phyloP scores from a whole-genome alignment of 2,888 invertebrate species.

The Neria commutata region DNA sequence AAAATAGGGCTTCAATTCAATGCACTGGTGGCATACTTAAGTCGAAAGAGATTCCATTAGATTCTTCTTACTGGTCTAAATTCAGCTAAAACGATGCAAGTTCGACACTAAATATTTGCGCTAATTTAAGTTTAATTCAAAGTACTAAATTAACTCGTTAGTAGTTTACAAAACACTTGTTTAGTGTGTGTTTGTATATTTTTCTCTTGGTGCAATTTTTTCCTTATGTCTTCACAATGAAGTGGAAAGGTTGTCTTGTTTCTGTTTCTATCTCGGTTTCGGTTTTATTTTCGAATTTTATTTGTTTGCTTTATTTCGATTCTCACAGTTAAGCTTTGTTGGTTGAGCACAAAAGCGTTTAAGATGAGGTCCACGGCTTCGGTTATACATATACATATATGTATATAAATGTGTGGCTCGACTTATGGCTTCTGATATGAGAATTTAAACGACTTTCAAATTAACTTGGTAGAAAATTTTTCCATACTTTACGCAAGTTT shows the following conservation, averaged over 20 bases:
- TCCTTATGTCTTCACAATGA: constrained; percentile 27
- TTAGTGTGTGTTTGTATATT: neutral
- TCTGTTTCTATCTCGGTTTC: constrained; percentile 31
- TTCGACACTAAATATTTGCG: too few species aligned
- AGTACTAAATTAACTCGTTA: too few species aligned
- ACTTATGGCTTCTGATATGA: neutral
- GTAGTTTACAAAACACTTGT: too few species aligned
- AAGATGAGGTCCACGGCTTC: constrained; percentile 30
- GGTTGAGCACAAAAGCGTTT: constrained; percentile 61
- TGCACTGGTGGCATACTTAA: too few species aligned
- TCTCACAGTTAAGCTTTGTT: constrained; percentile 62
- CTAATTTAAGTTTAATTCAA: too few species aligned
- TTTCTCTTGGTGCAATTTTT: constrained; percentile 23
- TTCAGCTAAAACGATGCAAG: too few species aligned
- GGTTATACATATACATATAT: neutral
- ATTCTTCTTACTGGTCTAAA: too few species aligned
- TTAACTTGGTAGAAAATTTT: neutral
- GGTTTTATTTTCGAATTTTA: constrained; percentile 21
- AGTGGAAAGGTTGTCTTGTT: constrained; percentile 21
- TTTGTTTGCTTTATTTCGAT: constrained; percentile 34
- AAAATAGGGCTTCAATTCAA: too few species aligned
- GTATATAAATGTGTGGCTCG: neutral
- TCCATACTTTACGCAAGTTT: constrained; percentile 6
- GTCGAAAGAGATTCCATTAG: too few species aligned
- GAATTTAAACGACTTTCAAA: neutral